Percentiles rank a stretch among this genome's conserved stretches.
Evolutionary conservation across 2,797 vertebrate species (phyloP).

Genomic region (Lithobates pipiens): DNA sequence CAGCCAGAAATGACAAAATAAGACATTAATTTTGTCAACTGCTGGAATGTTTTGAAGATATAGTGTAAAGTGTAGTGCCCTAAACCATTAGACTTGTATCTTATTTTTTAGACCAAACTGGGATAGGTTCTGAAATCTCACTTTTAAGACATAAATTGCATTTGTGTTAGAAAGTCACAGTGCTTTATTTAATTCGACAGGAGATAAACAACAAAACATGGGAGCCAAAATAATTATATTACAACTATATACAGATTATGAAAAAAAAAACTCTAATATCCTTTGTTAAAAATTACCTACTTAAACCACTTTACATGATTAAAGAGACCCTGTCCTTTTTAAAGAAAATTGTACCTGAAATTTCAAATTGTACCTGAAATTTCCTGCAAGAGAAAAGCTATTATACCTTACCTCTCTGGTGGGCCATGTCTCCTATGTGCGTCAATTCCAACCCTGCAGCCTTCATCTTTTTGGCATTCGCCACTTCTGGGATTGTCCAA

Average conservation of each 20-base stretch:
- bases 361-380: too few species aligned
- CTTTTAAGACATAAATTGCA: conserved; percentile 27
- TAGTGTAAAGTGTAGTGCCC: conserved; percentile 34
- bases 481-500: too few species aligned
- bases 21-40: conserved; percentile 60
- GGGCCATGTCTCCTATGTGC: too few species aligned
- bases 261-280: not conserved
- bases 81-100: conserved; percentile 49
- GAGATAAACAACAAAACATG: not conserved
- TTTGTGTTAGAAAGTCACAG: conserved; percentile 24
- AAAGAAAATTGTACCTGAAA: too few species aligned
- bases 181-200: conserved; percentile 1
- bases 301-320: too few species aligned
- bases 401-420: too few species aligned
- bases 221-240: not conserved
- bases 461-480: too few species aligned
- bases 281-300: too few species aligned
- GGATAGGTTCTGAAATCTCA: conserved; percentile 34
- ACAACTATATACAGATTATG: too few species aligned
- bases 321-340: too few species aligned
- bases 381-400: too few species aligned
- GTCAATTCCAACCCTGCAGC: too few species aligned
- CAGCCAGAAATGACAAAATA: conserved; percentile 61
- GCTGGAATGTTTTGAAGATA: conserved; percentile 47
- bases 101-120: conserved; percentile 44